A percentile compares a stretch with the other conserved stretches of the same genome.
Evolutionary conservation across 2,797 vertebrate species (phyloP).

Genomic region (Dipus sagitta): DNA sequence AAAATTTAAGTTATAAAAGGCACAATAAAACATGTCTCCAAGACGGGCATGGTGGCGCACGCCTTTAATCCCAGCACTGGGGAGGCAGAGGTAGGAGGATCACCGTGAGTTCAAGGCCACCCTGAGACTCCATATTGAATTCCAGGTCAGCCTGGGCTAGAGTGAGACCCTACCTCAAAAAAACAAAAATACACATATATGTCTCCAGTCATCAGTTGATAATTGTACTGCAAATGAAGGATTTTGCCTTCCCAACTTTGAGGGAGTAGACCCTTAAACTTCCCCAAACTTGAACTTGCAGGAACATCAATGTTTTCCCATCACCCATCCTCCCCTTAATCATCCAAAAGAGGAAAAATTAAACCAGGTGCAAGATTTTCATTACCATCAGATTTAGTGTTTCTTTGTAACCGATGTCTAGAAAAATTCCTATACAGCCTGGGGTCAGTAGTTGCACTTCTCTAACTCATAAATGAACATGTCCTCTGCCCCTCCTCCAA

Average conservation of each 20-base stretch:
- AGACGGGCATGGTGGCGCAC: too few relatives aligned
- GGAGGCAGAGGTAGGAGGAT: too few relatives aligned
- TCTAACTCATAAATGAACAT: conserved; percentile 46
- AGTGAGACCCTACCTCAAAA: too few relatives aligned
- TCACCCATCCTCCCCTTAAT: background rate
- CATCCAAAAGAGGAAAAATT: background rate
- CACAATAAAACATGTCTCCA: conserved; percentile 1
- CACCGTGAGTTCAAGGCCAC: too few relatives aligned
- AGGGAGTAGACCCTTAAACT: background rate
- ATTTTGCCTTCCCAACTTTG: background rate
- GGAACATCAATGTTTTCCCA: background rate
- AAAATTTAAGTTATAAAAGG: too few relatives aligned
- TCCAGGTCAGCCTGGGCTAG: too few relatives aligned
- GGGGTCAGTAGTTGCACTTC: conserved; percentile 29
- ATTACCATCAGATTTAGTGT: background rate
- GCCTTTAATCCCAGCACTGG: too few relatives aligned
- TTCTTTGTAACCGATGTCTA: background rate
- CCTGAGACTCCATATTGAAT: too few relatives aligned
- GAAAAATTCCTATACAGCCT: conserved; percentile 5
- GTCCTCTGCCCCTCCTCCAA: too few relatives aligned
- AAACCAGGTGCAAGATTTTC: background rate
- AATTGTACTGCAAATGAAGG: background rate
- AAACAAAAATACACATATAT: background rate
- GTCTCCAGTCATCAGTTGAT: background rate
- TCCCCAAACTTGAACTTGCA: background rate